These are phyloP conservation scores for Alexandromys fortis DNA, from an alignment of 2,113 vertebrate species.

Conservation along the genomic window DNA sequence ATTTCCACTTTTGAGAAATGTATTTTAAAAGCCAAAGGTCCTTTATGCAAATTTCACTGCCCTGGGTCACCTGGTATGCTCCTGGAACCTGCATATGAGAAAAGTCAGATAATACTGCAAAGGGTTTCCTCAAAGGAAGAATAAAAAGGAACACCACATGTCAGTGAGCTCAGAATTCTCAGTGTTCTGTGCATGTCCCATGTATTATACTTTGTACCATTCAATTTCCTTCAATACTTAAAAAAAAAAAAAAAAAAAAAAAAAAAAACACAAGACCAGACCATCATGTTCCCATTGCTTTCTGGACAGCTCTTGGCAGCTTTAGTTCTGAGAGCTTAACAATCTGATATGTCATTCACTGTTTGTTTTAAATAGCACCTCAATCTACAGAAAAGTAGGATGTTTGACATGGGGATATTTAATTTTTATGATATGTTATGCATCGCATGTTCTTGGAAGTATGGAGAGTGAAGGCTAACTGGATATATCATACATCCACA, in stretches of 20 bases:
- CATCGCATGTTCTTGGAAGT: neutral
- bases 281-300: slow-evolving; percentile 21
- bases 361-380: slow-evolving; percentile 16
- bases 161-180: slow-evolving; percentile 4
- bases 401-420: slow-evolving; percentile 12
- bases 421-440: slow-evolving; percentile 36
- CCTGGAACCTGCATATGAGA: neutral
- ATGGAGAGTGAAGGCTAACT: slow-evolving; percentile 30
- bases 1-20: slow-evolving; percentile 37
- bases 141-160: slow-evolving; percentile 11
- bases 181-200: neutral
- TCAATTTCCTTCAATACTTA: slow-evolving; percentile 21
- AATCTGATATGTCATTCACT: neutral
- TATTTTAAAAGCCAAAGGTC: slow-evolving; percentile 29
- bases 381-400: slow-evolving; percentile 26
- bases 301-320: neutral
- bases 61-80: neutral
- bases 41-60: slow-evolving; percentile 25
- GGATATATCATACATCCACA: neutral
- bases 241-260: neutral
- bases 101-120: neutral
- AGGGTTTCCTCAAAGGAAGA: slow-evolving; percentile 46
- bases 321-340: slow-evolving; percentile 46
- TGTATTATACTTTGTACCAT: neutral
- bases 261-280: neutral